Evolutionary conservation across 2,888 invertebrate species (phyloP).

Genomic region (Sisyra nigra): DNA sequence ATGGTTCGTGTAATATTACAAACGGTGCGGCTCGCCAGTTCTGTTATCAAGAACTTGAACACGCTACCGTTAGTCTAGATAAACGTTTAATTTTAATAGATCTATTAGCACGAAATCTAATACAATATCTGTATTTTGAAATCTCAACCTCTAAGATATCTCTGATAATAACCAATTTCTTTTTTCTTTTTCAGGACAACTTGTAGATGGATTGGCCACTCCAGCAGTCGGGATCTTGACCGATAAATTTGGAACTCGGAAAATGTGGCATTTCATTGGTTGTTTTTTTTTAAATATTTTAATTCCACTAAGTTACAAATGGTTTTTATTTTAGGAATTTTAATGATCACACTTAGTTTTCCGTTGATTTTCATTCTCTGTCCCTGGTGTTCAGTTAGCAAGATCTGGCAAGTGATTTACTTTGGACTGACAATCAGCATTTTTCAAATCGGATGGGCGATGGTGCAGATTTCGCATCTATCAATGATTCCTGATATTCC

Average conservation of each 20-base stretch:
- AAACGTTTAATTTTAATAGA: no score
- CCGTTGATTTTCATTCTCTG: constrained; percentile 63
- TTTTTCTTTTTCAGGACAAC: constrained; percentile 46
- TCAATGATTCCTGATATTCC: constrained; percentile 76
- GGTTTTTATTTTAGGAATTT: constrained; percentile 31
- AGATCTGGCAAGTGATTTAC: constrained; percentile 34
- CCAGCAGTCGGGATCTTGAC: constrained; percentile 71
- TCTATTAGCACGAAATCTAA: no score
- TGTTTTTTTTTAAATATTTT: constrained; percentile 12
- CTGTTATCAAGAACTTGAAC: no score
- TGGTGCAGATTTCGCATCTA: constrained; percentile 84
- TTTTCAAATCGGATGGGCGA: constrained; percentile 90
- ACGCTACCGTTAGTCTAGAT: no score
- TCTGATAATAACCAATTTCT: no score
- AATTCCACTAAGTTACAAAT: background rate
- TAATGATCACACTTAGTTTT: constrained; percentile 55
- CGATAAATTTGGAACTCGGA: constrained; percentile 61
- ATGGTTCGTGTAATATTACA: no score
- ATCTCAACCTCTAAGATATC: no score
- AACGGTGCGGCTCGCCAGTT: no score
- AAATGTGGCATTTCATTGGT: constrained; percentile 78
- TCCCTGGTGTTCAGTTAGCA: constrained; percentile 34
- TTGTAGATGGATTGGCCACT: constrained; percentile 74
- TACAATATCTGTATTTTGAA: no score
- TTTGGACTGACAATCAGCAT: constrained; percentile 44